Base-by-base conservation (phyloP, 2,888 invertebrate species). In the Teleogryllus oceanicus region DNA sequence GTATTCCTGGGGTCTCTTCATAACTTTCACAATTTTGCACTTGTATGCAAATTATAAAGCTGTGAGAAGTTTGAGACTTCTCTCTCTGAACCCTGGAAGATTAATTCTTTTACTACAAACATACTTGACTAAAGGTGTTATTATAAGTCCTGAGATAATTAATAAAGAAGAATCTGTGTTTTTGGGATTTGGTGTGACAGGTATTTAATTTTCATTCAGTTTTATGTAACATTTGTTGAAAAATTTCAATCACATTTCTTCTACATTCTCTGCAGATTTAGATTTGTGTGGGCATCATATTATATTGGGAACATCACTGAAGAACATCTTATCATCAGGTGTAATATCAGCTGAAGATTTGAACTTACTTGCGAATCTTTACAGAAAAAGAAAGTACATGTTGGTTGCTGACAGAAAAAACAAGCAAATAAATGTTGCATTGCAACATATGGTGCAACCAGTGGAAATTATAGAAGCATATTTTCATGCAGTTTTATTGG, bases 11-110 rank as follows among this genome's bases (percentile, higher is more conserved):
- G 84, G 87, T n/a, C 86, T 96, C 80, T 97, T 96, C 87, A 84
- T 91, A 74, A 51, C 92, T 16, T 92, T 97, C 86, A 93, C 96
- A 74, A 83, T 89, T 62, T 86, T 96, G 20, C 98, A 99, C 88
- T 89, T 99, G 20, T 91, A 91, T 85, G 93, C 94, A 78, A 99
- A 99, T 88, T 96, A 96, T 85, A 90, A 91, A 83, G 97, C 98
- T 2, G 96, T 98, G 0, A 91, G 91, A 83, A 89, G 94, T 0
- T 90, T 98, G 13, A 91, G 93, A 83, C 90, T 98, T 86, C 91
- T 92, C 83, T 93, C 94, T 0, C 90, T 98, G 75, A 98, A 98
- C 86, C 92, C 92, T 84, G 91, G 94, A 49, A 90, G 98, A 78
- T 91, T 94, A 83, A 88, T 93, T 24, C 89, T 94, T 80, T 88